phyloP scores from a whole-genome alignment of 1,140 invertebrate species.

The Microvelia longipes region DNA sequence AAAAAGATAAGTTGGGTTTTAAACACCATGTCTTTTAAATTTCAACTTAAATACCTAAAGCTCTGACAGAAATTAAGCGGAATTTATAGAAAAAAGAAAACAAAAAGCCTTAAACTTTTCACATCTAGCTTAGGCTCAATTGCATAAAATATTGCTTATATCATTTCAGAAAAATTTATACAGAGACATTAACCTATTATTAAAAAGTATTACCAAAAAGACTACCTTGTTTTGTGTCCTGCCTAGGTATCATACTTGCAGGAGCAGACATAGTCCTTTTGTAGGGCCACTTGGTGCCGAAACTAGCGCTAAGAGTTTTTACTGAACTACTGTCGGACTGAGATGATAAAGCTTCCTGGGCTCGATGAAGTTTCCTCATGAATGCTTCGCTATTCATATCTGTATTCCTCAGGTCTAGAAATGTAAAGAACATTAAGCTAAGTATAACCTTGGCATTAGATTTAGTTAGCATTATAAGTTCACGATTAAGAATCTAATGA shows the following conservation, averaged over 20 bases:
- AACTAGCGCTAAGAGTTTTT: constrained; percentile 75
- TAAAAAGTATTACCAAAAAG: too few relatives aligned
- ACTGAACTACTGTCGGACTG: constrained; percentile 42
- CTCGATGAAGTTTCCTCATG: constrained; percentile 70
- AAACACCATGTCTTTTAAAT: too few relatives aligned
- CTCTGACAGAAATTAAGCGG: too few relatives aligned
- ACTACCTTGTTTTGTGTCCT: constrained; percentile 63
- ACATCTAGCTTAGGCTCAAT: too few relatives aligned
- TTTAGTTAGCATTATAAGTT: constrained; percentile 1
- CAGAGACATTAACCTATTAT: too few relatives aligned
- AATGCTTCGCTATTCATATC: constrained; percentile 80
- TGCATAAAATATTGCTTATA: too few relatives aligned
- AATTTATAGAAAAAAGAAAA: too few relatives aligned
- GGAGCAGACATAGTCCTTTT: constrained; percentile 84
- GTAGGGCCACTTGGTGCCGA: constrained; percentile 87
- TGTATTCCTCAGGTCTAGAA: constrained; percentile 70
- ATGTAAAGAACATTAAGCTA: constrained; percentile 11
- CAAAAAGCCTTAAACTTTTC: too few relatives aligned
- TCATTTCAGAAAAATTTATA: too few relatives aligned
- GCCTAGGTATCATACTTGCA: constrained; percentile 58
- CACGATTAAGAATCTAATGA: not conserved
- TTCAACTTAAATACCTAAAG: too few relatives aligned
- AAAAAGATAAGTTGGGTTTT: too few relatives aligned
- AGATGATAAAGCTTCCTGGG: constrained; percentile 60
- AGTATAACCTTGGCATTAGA: too few relatives aligned